Evolutionary conservation across 2,888 invertebrate genomes (phyloP).

Genomic region (Chymomyza amoena): DNA sequence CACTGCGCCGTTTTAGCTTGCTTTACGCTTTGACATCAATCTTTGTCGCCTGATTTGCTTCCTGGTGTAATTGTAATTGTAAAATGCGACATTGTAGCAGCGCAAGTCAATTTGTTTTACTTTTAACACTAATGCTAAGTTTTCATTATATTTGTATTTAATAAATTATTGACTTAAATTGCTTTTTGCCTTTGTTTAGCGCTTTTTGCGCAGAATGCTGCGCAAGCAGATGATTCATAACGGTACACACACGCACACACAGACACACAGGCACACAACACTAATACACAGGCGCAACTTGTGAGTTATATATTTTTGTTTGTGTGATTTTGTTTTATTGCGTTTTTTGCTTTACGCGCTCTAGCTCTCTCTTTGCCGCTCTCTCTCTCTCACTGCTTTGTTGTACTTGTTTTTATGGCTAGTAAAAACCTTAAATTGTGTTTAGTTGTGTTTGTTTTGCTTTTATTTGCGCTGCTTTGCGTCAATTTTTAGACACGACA

Average conservation of each 20-base stretch:
- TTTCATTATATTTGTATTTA: conserved; percentile 29
- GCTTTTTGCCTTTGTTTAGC: conserved; percentile 37
- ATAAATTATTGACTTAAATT: conserved; percentile 25
- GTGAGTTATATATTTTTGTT: conserved; percentile 16
- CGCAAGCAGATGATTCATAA: conserved; percentile 71
- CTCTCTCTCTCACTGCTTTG: conserved; percentile 9
- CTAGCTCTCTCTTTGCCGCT: neutral
- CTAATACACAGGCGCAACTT: conserved; percentile 1
- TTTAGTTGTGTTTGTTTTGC: conserved; percentile 34
- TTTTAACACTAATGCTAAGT: conserved; percentile 18
- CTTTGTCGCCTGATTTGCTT: conserved; percentile 67
- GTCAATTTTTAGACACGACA: conserved; percentile 48
- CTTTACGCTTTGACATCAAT: conserved; percentile 57
- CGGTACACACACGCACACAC: conserved; percentile 45
- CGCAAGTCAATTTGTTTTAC: conserved; percentile 34
- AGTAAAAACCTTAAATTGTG: conserved; percentile 16
- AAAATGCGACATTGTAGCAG: conserved; percentile 6
- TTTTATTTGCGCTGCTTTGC: conserved; percentile 39
- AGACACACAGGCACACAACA: conserved; percentile 10
- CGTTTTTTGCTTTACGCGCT: neutral
- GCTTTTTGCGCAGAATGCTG: conserved; percentile 61
- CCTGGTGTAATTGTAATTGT: conserved; percentile 48
- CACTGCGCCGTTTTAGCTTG: conserved; percentile 39
- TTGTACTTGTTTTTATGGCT: conserved; percentile 6
- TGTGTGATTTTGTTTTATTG: conserved; percentile 21